Evolutionary conservation across 2,797 vertebrate genomes (phyloP).

Genomic region (Urocyon cinereoargenteus): DNA sequence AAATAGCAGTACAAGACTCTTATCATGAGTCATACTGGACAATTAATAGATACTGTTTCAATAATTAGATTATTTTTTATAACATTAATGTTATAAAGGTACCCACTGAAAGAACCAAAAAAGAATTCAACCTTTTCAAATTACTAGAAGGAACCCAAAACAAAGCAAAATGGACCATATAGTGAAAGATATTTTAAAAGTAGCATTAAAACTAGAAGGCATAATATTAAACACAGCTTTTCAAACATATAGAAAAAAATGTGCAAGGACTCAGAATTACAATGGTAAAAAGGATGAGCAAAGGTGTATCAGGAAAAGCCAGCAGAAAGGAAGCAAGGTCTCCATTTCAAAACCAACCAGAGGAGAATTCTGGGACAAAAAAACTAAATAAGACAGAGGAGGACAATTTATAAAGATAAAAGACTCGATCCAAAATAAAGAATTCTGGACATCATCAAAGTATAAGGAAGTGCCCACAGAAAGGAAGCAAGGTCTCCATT

Average conservation of each 20-base stretch:
- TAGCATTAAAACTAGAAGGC: not conserved
- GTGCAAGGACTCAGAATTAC: not conserved
- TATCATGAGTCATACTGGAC: not conserved
- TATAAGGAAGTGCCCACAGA: not conserved
- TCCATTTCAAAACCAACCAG: not conserved
- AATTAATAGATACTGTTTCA: not conserved
- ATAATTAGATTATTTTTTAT: not conserved
- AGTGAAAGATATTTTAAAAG: not conserved
- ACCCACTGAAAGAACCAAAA: slow-evolving; percentile 3
- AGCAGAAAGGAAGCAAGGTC: slow-evolving; percentile 8
- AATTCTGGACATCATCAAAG: not conserved
- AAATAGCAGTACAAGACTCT: not conserved
- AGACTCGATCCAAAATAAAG: not conserved
- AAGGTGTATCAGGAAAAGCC: not conserved
- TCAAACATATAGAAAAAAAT: not conserved
- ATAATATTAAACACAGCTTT: not conserved
- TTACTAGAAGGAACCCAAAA: slow-evolving; percentile 1
- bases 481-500: not conserved
- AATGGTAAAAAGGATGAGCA: not conserved
- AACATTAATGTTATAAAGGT: slow-evolving; percentile 1
- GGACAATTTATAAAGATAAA: not conserved
- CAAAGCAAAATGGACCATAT: not conserved
- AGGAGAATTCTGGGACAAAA: not conserved
- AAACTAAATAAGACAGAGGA: not conserved
- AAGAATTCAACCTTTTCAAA: not conserved